Evolutionary conservation across 2,888 invertebrate species (phyloP).

Genomic region (Julus scandinavius): DNA sequence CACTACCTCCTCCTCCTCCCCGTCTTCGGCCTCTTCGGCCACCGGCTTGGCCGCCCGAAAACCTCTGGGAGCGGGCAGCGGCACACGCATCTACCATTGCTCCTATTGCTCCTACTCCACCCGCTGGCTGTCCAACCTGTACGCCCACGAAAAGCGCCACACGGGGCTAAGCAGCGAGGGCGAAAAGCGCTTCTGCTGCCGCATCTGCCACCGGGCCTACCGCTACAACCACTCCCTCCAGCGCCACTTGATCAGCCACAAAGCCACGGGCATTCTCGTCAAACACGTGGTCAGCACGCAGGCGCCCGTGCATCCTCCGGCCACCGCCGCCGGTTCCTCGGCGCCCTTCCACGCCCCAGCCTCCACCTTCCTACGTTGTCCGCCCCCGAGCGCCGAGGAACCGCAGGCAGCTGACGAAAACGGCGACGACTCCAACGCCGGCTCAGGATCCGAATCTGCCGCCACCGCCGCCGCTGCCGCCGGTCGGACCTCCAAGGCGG

Average conservation of each 20-base stretch:
- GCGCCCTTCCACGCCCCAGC: neutral
- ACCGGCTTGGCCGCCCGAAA: slow-evolving; percentile 47
- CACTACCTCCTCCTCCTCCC: slow-evolving; percentile 54
- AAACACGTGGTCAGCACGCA: slow-evolving; percentile 50
- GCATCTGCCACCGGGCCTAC: slow-evolving; percentile 64
- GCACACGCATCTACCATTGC: slow-evolving; percentile 81
- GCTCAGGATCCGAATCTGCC: slow-evolving; percentile 50
- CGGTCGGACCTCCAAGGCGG: slow-evolving; percentile 60
- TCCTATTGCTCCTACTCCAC: slow-evolving; percentile 90
- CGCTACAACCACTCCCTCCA: slow-evolving; percentile 64
- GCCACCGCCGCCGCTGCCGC: slow-evolving; percentile 38
- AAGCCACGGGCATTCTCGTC: slow-evolving; percentile 56
- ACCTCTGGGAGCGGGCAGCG: slow-evolving; percentile 58
- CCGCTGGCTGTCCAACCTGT: slow-evolving; percentile 87
- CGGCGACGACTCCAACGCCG: slow-evolving; percentile 49
- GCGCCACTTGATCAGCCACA: slow-evolving; percentile 62
- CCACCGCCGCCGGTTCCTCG: neutral
- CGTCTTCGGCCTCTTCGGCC: slow-evolving; percentile 17
- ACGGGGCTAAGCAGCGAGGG: slow-evolving; percentile 64
- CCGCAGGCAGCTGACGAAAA: neutral
- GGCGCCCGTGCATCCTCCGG: neutral
- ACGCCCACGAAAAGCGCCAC: slow-evolving; percentile 91
- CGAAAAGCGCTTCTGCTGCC: slow-evolving; percentile 64
- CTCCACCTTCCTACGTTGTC: neutral
- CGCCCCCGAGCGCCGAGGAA: neutral